These are phyloP conservation scores for Lepidurus couesii DNA, from an alignment of 1,140 invertebrate genomes.

Conservation along the genomic window DNA sequence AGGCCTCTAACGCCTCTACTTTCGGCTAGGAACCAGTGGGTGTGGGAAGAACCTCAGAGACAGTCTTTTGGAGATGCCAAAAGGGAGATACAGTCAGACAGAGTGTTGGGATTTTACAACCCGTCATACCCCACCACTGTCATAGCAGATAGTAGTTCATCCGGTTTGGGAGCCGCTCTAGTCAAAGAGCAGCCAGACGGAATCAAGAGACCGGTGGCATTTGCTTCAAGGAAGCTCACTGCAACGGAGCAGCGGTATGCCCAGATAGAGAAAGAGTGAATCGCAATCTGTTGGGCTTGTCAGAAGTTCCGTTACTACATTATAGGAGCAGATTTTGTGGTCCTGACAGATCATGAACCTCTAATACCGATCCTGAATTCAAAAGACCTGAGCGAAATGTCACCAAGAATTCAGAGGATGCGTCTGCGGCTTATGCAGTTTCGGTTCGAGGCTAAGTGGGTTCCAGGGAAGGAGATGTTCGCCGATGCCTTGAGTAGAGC, in stretches of 20 bases:
- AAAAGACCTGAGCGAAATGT: background rate
- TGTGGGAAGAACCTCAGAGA: too few relatives aligned
- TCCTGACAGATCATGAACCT: conserved; percentile 46
- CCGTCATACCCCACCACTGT: too few relatives aligned
- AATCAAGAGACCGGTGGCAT: conserved; percentile 36
- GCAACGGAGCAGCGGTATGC: conserved; percentile 42
- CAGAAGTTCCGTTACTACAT: conserved; percentile 43
- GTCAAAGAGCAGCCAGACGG: too few relatives aligned
- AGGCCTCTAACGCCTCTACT: too few relatives aligned
- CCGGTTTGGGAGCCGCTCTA: too few relatives aligned
- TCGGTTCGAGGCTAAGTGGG: conserved; percentile 38
- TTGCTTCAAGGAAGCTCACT: conserved; percentile 37
- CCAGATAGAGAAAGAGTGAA: conserved; percentile 44
- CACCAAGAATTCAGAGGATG: conserved; percentile 39
- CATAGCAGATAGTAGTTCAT: too few relatives aligned
- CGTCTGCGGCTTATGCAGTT: conserved; percentile 38
- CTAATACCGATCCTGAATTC: conserved; percentile 38
- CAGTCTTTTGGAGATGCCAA: too few relatives aligned
- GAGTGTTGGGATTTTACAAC: too few relatives aligned
- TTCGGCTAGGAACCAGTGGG: too few relatives aligned
- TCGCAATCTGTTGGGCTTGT: conserved; percentile 45
- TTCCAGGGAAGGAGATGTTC: conserved; percentile 37
- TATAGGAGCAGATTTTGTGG: conserved; percentile 42
- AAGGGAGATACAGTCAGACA: too few relatives aligned
- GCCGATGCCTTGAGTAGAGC: conserved; percentile 37